These are phyloP conservation scores for Hirtodrosophila alboralis DNA, from an alignment of 2,888 invertebrate species.

Conservation along the genomic window DNA sequence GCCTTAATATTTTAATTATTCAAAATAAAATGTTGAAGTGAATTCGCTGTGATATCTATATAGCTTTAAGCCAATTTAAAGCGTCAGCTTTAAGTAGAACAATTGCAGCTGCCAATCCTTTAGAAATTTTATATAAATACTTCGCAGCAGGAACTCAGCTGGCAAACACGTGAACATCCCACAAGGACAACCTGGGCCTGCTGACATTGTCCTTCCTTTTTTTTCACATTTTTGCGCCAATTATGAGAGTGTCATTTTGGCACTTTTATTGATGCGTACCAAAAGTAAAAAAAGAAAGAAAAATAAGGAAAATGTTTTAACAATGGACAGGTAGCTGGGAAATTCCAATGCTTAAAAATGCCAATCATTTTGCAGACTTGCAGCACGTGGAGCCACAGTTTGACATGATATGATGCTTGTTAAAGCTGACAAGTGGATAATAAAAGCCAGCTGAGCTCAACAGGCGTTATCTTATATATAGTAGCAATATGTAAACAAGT, in stretches of 20 bases:
- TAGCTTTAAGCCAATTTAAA: too few species aligned
- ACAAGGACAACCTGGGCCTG: constrained; percentile 2
- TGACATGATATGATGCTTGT: constrained; percentile 27
- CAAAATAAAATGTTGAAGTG: too few species aligned
- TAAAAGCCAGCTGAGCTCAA: constrained; percentile 20
- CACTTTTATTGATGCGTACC: constrained; percentile 62
- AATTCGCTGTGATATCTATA: too few species aligned
- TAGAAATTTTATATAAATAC: constrained; percentile 1
- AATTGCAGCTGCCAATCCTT: constrained; percentile 3
- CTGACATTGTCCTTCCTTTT: constrained; percentile 51
- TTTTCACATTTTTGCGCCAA: constrained; percentile 71
- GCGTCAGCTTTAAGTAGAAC: too few species aligned
- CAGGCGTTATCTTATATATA: constrained; percentile 15
- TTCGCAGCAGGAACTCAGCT: constrained; percentile 34
- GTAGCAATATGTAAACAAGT: constrained; percentile 1
- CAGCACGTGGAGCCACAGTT: constrained; percentile 33
- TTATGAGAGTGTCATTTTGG: constrained; percentile 71
- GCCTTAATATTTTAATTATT: constrained; percentile 68
- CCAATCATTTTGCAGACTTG: constrained; percentile 65
- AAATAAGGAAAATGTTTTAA: constrained; percentile 31
- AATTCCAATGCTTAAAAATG: constrained; percentile 61
- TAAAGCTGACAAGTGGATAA: constrained; percentile 55
- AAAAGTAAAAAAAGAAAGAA: too few species aligned
- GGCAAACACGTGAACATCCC: constrained; percentile 51
- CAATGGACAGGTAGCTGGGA: constrained; percentile 41